phyloP scores from a whole-genome alignment of 2,113 vertebrate species.

The Tupaia tana region DNA sequence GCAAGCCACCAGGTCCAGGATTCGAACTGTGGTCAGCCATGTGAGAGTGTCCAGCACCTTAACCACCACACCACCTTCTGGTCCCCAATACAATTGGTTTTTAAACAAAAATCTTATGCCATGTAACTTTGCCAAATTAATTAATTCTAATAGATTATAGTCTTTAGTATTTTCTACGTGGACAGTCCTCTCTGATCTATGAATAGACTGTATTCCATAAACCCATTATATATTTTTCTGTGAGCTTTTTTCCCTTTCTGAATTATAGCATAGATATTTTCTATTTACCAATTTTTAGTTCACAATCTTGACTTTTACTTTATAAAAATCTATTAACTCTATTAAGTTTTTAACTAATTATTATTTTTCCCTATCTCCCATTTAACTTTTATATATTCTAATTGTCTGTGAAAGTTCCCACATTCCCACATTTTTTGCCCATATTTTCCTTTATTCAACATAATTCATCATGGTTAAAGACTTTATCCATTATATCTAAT shows the following conservation, averaged over 20 bases:
- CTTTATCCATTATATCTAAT: neutral
- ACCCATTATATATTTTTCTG: neutral
- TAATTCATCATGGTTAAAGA: neutral
- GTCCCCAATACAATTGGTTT: neutral
- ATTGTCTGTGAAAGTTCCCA: neutral
- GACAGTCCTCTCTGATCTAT: neutral
- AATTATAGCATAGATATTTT: neutral
- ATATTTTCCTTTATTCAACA: neutral
- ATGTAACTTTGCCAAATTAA: neutral
- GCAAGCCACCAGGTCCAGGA: no score
- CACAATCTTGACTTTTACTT: neutral
- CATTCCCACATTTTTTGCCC: neutral
- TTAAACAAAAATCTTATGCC: neutral
- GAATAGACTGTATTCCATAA: neutral
- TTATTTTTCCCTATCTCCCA: neutral
- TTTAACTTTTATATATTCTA: neutral
- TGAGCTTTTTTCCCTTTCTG: neutral
- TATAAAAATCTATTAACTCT: no score
- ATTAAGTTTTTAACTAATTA: neutral
- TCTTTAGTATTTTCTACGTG: neutral
- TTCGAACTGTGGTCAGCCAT: no score
- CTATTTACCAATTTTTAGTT: neutral
- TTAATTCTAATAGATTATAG: neutral
- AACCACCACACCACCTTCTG: no score
- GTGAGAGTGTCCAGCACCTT: no score